Evolutionary conservation across 2,888 invertebrate species (phyloP).

Genomic region (Amblyteles armatorius): DNA sequence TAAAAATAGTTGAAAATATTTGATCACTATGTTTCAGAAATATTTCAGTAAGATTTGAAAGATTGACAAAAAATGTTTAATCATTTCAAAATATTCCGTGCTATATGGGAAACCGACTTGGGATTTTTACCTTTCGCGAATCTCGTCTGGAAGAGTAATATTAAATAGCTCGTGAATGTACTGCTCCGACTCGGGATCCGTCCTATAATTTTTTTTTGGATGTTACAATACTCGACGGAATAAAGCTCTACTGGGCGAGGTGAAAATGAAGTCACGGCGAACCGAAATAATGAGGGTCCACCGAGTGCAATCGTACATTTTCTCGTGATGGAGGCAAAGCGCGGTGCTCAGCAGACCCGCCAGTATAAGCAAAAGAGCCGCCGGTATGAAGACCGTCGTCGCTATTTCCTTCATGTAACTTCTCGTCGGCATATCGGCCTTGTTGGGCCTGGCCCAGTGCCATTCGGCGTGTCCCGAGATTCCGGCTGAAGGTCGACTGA

Average conservation of each 20-base stretch:
- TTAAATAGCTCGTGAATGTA: conserved; percentile 82
- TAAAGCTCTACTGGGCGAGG: background rate
- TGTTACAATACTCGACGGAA: conserved; percentile 2
- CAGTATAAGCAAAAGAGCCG: conserved; percentile 88
- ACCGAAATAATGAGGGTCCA: conserved; percentile 3
- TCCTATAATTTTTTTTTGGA: conserved; percentile 74
- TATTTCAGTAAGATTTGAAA: too few relatives aligned
- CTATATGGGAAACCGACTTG: conserved; percentile 19
- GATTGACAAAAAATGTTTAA: too few relatives aligned
- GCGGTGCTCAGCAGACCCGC: conserved; percentile 89
- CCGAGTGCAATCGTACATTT: conserved; percentile 88
- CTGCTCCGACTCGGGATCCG: conserved; percentile 79
- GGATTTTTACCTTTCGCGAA: conserved; percentile 54
- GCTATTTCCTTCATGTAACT: conserved; percentile 90
- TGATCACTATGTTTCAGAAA: too few relatives aligned
- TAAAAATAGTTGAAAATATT: too few relatives aligned
- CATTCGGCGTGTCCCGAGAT: conserved; percentile 83
- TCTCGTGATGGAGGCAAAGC: conserved; percentile 91
- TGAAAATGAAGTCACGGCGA: background rate
- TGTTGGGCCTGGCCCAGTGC: conserved; percentile 88
- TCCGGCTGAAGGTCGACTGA: conserved; percentile 78
- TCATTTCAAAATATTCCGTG: too few relatives aligned
- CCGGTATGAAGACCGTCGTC: conserved; percentile 90
- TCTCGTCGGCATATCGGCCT: conserved; percentile 88
- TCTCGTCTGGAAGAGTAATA: conserved; percentile 67